These are phyloP conservation scores for Guaruba guarouba DNA, from an alignment of 2,113 vertebrate genomes.

Conservation along the genomic window DNA sequence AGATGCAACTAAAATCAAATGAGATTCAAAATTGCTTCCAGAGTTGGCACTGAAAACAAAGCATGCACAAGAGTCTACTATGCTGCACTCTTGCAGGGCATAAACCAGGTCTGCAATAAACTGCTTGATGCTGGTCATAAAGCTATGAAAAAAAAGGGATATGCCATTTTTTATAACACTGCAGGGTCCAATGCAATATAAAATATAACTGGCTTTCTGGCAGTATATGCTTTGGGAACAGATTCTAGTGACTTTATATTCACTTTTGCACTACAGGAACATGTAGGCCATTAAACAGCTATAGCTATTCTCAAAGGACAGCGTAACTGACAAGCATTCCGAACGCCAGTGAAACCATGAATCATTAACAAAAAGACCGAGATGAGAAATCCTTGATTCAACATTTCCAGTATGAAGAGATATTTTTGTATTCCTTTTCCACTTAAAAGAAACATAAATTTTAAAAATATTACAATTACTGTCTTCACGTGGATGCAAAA, in stretches of 20 bases:
- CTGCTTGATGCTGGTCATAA: constrained; percentile 43
- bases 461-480: background rate
- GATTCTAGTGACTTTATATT: constrained; percentile 45
- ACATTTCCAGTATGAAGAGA: background rate
- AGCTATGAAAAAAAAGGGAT: constrained; percentile 28
- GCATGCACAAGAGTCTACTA: constrained; percentile 40
- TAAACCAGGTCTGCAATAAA: constrained; percentile 66
- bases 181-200: constrained; percentile 66
- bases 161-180: constrained; percentile 74
- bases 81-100: constrained; percentile 17
- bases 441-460: background rate
- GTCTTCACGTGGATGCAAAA: background rate
- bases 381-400: constrained; percentile 5
- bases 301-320: constrained; percentile 30
- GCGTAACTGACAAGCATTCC: background rate
- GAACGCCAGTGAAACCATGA: constrained; percentile 37
- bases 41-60: constrained; percentile 40
- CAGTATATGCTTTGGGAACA: background rate
- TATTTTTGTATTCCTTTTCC: background rate
- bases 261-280: background rate
- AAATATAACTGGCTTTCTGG: constrained; percentile 22
- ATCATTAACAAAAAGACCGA: constrained; percentile 44
- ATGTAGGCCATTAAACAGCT: constrained; percentile 39
- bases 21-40: constrained; percentile 30
- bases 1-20: constrained; percentile 40